These are phyloP conservation scores for Bugula neritina DNA, from an alignment of 2,888 invertebrate species.

Conservation along the genomic window DNA sequence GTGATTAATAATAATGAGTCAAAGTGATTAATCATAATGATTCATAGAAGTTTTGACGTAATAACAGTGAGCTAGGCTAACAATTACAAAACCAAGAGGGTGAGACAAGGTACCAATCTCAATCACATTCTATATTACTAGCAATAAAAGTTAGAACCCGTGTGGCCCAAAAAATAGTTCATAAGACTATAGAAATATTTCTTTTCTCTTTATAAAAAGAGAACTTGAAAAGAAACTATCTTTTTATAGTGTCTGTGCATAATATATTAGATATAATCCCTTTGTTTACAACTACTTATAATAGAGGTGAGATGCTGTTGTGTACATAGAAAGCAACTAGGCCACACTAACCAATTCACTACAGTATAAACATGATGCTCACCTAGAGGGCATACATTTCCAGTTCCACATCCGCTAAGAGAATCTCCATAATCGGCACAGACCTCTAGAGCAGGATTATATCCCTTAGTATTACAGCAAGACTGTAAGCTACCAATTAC, in stretches of 20 bases:
- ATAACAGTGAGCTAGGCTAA: not conserved
- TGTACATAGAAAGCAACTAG: no score
- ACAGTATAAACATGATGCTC: not conserved
- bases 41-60: not conserved
- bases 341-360: no score
- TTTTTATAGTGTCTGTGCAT: not conserved
- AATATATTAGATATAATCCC: no score
- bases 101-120: no score
- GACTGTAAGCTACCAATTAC: constrained; percentile 39
- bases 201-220: no score
- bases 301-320: no score
- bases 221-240: not conserved
- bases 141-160: no score
- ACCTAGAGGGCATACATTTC: constrained; percentile 39
- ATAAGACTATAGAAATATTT: no score
- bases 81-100: no score
- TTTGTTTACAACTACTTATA: not conserved
- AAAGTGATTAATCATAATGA: not conserved
- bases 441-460: constrained; percentile 41
- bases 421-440: constrained; percentile 41
- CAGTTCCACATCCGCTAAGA: constrained; percentile 47
- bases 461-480: constrained; percentile 49
- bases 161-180: no score
- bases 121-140: no score
- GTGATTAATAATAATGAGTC: not conserved